A percentile compares a stretch with the other conserved stretches of the same genome.
Conservation (phyloP, 1,140 invertebrate species). For the Caenorhabditis briggsae region DNA sequence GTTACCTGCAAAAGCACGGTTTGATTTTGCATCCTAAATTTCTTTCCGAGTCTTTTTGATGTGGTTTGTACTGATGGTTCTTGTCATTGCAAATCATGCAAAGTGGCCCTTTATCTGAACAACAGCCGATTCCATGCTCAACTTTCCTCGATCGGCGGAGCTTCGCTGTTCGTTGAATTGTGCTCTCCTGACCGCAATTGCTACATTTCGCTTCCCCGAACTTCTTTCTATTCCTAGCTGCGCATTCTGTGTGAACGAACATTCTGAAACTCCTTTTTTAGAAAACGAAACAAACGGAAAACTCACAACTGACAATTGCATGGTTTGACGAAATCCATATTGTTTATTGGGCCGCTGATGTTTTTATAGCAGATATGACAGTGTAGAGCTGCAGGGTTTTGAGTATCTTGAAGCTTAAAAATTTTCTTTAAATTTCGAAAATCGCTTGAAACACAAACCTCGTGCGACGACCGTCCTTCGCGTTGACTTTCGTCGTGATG, state of each 20-base stretch:
- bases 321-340: not conserved
- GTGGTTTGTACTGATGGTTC: not conserved
- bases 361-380: constrained; percentile 46
- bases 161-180: constrained; percentile 2
- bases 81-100: not conserved
- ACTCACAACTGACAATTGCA: constrained; percentile 44
- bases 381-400: not conserved
- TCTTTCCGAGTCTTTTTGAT: not conserved
- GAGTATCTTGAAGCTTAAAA: not conserved
- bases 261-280: not conserved
- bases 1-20: constrained; percentile 17
- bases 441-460: not conserved
- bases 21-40: not conserved
- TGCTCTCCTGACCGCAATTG: constrained; percentile 11
- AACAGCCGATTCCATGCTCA: not conserved
- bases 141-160: not conserved
- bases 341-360: not conserved
- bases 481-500: constrained; percentile 12
- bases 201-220: constrained; percentile 5
- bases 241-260: constrained; percentile 27
- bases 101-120: not conserved
- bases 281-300: not conserved
- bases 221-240: not conserved
- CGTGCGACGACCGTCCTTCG: not conserved
- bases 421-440: not conserved